Conservation (phyloP, 2,888 invertebrate genomes). For the Drosophila subsilvestris region DNA sequence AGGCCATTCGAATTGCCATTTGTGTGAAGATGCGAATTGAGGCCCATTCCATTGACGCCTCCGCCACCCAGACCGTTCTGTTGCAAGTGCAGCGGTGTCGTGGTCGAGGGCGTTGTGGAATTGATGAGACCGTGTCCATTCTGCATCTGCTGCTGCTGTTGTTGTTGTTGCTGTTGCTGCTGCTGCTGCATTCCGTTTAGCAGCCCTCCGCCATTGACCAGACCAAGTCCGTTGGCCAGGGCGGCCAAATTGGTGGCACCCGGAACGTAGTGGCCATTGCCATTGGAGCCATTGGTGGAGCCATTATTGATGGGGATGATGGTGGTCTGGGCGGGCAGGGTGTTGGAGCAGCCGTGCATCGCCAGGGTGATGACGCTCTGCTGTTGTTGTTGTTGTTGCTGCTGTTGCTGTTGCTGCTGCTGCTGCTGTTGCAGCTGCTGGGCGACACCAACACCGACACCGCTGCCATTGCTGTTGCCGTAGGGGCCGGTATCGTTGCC, state of each 20-base stretch:
- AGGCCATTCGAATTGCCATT: constrained; percentile 67
- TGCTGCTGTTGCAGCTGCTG: constrained; percentile 30
- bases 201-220: constrained; percentile 54
- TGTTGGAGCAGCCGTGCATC: constrained; percentile 85
- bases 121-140: constrained; percentile 70
- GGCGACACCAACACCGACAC: constrained; percentile 28
- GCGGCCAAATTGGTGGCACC: constrained; percentile 67
- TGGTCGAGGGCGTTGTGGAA: constrained; percentile 62
- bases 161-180: constrained; percentile 37
- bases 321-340: constrained; percentile 85
- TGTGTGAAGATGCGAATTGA: constrained; percentile 57
- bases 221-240: constrained; percentile 56
- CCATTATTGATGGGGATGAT: constrained; percentile 85
- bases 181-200: constrained; percentile 50
- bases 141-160: constrained; percentile 48
- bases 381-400: constrained; percentile 82
- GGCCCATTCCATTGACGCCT: constrained; percentile 41
- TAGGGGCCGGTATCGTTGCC: constrained; percentile 84
- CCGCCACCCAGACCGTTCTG: constrained; percentile 61
- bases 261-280: constrained; percentile 58
- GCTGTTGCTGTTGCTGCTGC: constrained; percentile 6
- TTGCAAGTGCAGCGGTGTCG: constrained; percentile 53
- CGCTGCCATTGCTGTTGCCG: constrained; percentile 52
- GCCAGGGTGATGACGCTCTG: constrained; percentile 83
- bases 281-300: constrained; percentile 42